Percentiles rank a stretch among this genome's conserved stretches.
These are phyloP conservation scores for Agonopterix arenella DNA, from an alignment of 2,888 invertebrate genomes.

Conservation along the genomic window DNA sequence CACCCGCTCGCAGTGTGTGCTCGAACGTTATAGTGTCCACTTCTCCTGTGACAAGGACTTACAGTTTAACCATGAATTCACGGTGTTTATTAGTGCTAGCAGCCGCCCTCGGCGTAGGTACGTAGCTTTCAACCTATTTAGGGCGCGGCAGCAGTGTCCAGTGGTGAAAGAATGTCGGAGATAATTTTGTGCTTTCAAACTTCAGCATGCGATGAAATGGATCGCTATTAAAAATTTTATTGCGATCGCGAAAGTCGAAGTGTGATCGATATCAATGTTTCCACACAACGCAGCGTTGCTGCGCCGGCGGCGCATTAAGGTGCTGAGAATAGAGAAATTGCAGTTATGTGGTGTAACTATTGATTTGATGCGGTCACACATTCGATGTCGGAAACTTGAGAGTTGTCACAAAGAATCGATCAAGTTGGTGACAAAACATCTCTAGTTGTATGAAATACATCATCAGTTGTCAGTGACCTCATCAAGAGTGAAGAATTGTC, in stretches of 20 bases:
- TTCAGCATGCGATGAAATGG: constrained; percentile 4
- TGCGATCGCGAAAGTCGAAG: constrained; percentile 41
- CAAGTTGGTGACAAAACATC: too few relatives aligned
- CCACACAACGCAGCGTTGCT: constrained; percentile 31
- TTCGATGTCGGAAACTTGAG: neutral
- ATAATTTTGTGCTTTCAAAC: constrained; percentile 8
- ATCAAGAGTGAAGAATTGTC: too few relatives aligned
- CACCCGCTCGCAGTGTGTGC: constrained; percentile 76
- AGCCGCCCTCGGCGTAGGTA: constrained; percentile 83
- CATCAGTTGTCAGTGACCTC: too few relatives aligned
- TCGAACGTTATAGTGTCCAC: constrained; percentile 72
- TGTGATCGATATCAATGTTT: constrained; percentile 43
- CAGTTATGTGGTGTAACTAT: constrained; percentile 39
- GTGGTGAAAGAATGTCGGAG: constrained; percentile 6
- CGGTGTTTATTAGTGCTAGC: constrained; percentile 78
- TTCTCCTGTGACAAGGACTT: constrained; percentile 66
- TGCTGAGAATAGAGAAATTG: constrained; percentile 43
- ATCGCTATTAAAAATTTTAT: constrained; percentile 28
- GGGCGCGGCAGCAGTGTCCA: constrained; percentile 38
- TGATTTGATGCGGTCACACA: constrained; percentile 14
- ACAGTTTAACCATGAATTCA: constrained; percentile 71
- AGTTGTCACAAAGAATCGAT: neutral
- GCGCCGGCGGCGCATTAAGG: constrained; percentile 27
- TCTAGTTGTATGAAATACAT: neutral
- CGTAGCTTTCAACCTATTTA: constrained; percentile 74